Percentiles rank a stretch among this genome's conserved stretches.
Conservation (phyloP, 1,140 invertebrate genomes). For the Drosophila grimshawi region DNA sequence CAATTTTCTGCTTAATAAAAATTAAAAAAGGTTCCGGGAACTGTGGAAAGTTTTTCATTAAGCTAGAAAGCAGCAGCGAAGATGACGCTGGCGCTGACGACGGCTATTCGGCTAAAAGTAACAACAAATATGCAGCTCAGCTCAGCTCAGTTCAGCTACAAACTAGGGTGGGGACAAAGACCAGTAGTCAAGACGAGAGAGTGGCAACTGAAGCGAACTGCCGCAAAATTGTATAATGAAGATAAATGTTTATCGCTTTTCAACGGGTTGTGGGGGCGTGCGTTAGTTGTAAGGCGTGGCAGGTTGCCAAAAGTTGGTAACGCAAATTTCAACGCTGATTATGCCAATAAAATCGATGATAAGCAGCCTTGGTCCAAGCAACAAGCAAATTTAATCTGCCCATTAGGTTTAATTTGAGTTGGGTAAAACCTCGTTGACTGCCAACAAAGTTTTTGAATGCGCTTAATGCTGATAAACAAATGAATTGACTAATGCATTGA, state of each 20-base stretch:
- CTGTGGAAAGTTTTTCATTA: slow-evolving; percentile 78
- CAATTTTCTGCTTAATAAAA: slow-evolving; percentile 82
- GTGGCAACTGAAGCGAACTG: slow-evolving; percentile 29
- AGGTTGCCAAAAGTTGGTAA: slow-evolving; percentile 70
- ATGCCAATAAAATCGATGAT: slow-evolving; percentile 82
- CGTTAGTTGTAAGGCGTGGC: slow-evolving; percentile 58
- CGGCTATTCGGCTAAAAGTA: slow-evolving; percentile 22
- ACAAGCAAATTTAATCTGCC: slow-evolving; percentile 50
- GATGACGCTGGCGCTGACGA: slow-evolving; percentile 35
- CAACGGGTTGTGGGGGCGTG: slow-evolving; percentile 14
- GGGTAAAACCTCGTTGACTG: slow-evolving; percentile 30
- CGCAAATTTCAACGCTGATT: slow-evolving; percentile 78
- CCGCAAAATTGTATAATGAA: slow-evolving; percentile 80
- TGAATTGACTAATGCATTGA: slow-evolving; percentile 63
- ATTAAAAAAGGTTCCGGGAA: slow-evolving; percentile 75
- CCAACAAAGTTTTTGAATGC: slow-evolving; percentile 48
- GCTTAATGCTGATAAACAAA: slow-evolving; percentile 49
- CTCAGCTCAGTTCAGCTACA: slow-evolving; percentile 20
- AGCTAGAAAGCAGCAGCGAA: slow-evolving; percentile 52
- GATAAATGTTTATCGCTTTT: slow-evolving; percentile 78
- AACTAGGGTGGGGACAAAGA: background rate
- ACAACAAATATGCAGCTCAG: slow-evolving; percentile 32
- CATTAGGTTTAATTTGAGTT: slow-evolving; percentile 44
- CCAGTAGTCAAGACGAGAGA: background rate
- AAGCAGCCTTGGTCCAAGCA: slow-evolving; percentile 50